Evolutionary conservation across 1,140 invertebrate genomes (phyloP).

Genomic region (Venustaconcha ellipsiformis): DNA sequence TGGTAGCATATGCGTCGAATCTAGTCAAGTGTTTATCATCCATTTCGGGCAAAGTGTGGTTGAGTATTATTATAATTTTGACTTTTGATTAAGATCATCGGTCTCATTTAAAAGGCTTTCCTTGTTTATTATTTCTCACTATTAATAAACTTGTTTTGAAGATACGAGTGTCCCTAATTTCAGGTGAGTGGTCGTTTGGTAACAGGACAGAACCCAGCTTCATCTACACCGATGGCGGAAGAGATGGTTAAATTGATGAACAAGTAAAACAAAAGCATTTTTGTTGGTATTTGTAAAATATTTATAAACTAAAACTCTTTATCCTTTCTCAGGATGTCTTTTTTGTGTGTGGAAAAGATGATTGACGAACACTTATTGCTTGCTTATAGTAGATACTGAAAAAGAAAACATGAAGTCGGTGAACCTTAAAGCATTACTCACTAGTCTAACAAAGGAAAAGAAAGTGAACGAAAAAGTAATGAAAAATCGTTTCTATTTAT

Average conservation of each 20-base stretch:
- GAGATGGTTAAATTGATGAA: conserved; percentile 23
- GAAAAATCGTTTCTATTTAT: too few relatives aligned
- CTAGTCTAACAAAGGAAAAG: too few relatives aligned
- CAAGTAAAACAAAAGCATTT: too few relatives aligned
- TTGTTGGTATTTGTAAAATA: too few relatives aligned
- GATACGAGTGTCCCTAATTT: neutral
- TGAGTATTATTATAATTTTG: neutral
- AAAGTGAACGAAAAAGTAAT: too few relatives aligned
- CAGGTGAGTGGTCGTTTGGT: conserved; percentile 39
- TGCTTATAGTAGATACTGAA: too few relatives aligned
- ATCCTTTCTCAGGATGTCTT: too few relatives aligned
- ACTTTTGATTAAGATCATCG: neutral
- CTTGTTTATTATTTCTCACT: neutral
- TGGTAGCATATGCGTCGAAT: neutral
- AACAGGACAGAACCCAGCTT: conserved; percentile 49
- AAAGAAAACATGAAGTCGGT: too few relatives aligned
- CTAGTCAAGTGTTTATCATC: neutral
- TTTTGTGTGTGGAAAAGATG: too few relatives aligned
- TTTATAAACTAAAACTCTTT: too few relatives aligned
- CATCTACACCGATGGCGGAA: conserved; percentile 32
- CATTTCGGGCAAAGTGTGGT: neutral
- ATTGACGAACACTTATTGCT: too few relatives aligned
- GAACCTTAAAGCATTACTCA: too few relatives aligned
- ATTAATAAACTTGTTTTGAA: neutral
- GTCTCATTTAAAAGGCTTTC: neutral